Evolutionary conservation across 2,888 invertebrate species (phyloP).

Genomic region (Dryomyza anilis): DNA sequence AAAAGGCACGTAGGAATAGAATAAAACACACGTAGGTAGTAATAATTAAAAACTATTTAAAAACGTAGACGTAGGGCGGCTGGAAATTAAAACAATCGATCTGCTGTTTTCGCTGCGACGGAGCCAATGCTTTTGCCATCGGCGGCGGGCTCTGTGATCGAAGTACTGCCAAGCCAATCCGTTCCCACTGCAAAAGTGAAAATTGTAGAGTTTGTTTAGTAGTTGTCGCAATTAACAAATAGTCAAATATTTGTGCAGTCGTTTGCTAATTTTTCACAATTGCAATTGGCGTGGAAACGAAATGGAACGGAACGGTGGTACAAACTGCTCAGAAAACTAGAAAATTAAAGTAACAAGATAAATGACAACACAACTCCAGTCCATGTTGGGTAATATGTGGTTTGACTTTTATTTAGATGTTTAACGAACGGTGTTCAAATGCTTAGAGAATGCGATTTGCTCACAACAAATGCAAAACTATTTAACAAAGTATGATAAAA

Average conservation of each 20-base stretch:
- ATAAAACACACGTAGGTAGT: not conserved
- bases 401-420: constrained; percentile 1
- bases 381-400: not conserved
- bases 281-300: constrained; percentile 11
- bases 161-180: constrained; percentile 33
- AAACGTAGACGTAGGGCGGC: not conserved
- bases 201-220: not conserved
- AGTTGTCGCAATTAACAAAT: constrained; percentile 19
- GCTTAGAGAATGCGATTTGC: not conserved
- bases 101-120: constrained; percentile 48
- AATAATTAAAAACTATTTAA: not conserved
- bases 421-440: not conserved
- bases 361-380: not conserved
- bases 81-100: constrained; percentile 40
- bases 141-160: constrained; percentile 23
- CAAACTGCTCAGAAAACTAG: not conserved
- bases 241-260: not conserved
- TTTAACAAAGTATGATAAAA: too few relatives aligned
- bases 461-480: too few relatives aligned
- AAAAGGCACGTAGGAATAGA: not conserved
- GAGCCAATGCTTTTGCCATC: constrained; percentile 42
- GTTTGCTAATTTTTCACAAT: constrained; percentile 37
- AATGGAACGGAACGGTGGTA: constrained; percentile 21
- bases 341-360: not conserved
- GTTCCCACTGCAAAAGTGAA: constrained; percentile 38